Conservation (phyloP, 2,113 vertebrate species). For the Todiramphus saurophagus region DNA sequence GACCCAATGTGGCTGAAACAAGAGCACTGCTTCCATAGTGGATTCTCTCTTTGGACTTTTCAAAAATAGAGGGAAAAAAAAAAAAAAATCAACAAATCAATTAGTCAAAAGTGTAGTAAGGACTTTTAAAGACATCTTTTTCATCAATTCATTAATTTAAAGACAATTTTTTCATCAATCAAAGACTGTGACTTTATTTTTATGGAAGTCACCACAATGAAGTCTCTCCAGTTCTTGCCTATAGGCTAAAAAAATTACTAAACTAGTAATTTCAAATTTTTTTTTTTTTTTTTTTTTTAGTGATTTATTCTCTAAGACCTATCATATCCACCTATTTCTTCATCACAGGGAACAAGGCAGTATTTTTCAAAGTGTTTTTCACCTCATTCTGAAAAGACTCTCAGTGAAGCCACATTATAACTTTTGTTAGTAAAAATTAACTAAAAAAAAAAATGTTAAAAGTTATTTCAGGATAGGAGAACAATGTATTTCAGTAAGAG, state of each 20-base stretch:
- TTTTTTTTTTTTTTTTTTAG: background rate
- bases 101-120: background rate
- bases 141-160: background rate
- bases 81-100: background rate
- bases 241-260: background rate
- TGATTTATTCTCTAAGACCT: background rate
- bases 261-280: background rate
- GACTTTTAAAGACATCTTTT: background rate
- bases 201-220: background rate
- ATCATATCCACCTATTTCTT: background rate
- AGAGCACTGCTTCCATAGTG: background rate
- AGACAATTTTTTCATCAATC: background rate
- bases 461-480: background rate
- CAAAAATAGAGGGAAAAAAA: background rate
- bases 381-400: background rate
- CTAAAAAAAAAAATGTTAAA: background rate
- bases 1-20: background rate
- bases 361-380: background rate
- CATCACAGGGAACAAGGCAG: background rate
- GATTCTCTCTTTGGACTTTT: background rate
- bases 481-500: background rate
- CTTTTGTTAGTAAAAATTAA: background rate
- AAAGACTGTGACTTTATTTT: background rate
- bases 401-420: background rate
- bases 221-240: background rate